phyloP scores from a whole-genome alignment of 2,888 invertebrate species.

The Branchipolynoe longqiensis region DNA sequence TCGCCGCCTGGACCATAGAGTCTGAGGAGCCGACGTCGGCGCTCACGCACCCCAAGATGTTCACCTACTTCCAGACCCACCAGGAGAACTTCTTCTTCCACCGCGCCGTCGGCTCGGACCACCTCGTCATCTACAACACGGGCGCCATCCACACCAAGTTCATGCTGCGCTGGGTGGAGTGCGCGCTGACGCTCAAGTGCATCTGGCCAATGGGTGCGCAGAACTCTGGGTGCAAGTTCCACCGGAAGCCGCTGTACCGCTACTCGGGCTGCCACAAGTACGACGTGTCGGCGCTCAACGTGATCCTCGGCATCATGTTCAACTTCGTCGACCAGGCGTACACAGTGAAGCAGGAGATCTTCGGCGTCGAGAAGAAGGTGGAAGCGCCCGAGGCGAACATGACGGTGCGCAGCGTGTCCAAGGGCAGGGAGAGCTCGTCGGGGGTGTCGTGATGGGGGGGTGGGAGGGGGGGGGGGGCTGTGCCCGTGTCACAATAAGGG shows the following conservation, averaged over 20 bases:
- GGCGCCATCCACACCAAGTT: slow-evolving; percentile 86
- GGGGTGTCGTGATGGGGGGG: no score
- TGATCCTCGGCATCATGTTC: slow-evolving; percentile 88
- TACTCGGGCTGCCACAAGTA: slow-evolving; percentile 97
- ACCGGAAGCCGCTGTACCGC: slow-evolving; percentile 95
- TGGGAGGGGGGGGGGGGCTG: no score
- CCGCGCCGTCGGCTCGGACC: slow-evolving; percentile 91
- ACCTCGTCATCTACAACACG: slow-evolving; percentile 84
- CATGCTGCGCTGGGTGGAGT: slow-evolving; percentile 96
- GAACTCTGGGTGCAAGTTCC: slow-evolving; percentile 93
- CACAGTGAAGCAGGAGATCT: slow-evolving; percentile 29
- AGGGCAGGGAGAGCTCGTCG: background rate
- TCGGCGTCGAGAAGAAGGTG: slow-evolving; percentile 20
- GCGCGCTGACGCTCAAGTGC: slow-evolving; percentile 94
- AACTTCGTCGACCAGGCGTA: slow-evolving; percentile 40
- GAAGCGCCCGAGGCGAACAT: background rate
- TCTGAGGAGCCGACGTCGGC: slow-evolving; percentile 92
- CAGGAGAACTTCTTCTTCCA: slow-evolving; percentile 94
- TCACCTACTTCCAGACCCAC: slow-evolving; percentile 92
- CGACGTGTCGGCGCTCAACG: slow-evolving; percentile 95
- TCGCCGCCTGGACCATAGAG: slow-evolving; percentile 87
- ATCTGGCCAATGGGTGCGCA: slow-evolving; percentile 93
- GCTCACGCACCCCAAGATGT: slow-evolving; percentile 97
- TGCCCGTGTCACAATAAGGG: no score
- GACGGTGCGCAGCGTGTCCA: background rate